Base-by-base conservation (phyloP, 2,113 vertebrate genomes). In the Hippocampus guttulatus region DNA sequence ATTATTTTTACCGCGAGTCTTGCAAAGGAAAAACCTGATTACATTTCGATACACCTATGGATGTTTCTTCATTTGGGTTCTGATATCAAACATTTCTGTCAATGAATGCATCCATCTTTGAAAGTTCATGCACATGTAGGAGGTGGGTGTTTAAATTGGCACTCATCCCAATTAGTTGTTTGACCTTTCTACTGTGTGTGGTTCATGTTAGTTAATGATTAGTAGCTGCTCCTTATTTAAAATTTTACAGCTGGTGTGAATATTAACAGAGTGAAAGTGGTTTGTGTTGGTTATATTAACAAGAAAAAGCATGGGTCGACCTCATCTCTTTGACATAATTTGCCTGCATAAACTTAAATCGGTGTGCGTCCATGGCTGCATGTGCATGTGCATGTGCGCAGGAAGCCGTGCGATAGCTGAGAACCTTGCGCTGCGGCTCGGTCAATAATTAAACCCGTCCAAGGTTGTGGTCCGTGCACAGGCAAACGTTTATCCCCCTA, bases 381-480 rank as follows among this genome's bases (percentile, higher is more conserved):
- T 1, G 49, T 63, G 18, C 23, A 23, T 1, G 49, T 63, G 18
- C 45, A 30, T 25, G 41, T 33, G n/a, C 60, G 6, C 57, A 64
- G 57, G 57, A 55, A 25, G 18, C 23, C 43, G 15, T 71, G 12
- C 63, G 18, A 58, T 68, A 52, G 40, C 54, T 71, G 71, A 73
- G 77, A 74, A 78, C 75, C 79, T 85, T 82, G 69, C 78, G 73
- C 81, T 38, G 21, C 18, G 69, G 63, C 40, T 47, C 20, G 5
- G 65, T 82, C 57, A 88, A 88, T 90, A 64, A 90, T 88, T 90
- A 67, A 64, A 88, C 87, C 67, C 10, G 52, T 65, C 58, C 76
- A 76, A 80, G 80, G 76, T 84, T 82, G 80, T 80, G 78, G 83
- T 87, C 81, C 72, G 79, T 81, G 75, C 69, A 61, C 73, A 77